A percentile compares a stretch with the other conserved stretches of the same genome.
Evolutionary conservation across 2,113 vertebrate genomes (phyloP).

Genomic region (Zosterops borbonicus): DNA sequence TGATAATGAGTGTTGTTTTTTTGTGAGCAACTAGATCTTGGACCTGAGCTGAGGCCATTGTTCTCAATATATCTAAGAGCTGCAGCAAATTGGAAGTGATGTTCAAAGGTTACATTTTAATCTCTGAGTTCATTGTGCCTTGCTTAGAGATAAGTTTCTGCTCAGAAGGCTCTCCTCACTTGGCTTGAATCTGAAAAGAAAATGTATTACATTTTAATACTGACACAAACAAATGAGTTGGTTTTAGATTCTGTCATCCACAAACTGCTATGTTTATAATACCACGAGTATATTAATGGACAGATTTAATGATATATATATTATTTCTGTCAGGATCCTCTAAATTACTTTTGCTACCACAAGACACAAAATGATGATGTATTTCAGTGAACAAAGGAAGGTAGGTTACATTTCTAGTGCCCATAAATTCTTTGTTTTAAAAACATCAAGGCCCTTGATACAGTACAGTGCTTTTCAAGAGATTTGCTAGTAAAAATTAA

Average conservation of each 20-base stretch:
- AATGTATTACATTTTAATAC: conserved; percentile 51
- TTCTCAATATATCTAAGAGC: background rate
- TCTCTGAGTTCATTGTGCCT: background rate
- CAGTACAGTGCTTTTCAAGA: conserved; percentile 38
- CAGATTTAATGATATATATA: conserved; percentile 69
- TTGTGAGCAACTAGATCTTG: background rate
- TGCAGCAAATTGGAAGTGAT: background rate
- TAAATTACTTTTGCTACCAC: conserved; percentile 70
- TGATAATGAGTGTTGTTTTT: background rate
- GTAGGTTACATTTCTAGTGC: conserved; percentile 33
- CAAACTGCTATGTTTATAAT: conserved; percentile 68
- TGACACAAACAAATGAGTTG: conserved; percentile 65
- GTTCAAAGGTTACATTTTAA: background rate
- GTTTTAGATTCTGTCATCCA: conserved; percentile 69
- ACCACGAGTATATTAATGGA: conserved; percentile 62
- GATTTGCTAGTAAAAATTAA: conserved; percentile 48
- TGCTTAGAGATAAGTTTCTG: background rate
- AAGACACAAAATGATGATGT: conserved; percentile 66
- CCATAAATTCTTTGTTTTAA: conserved; percentile 73
- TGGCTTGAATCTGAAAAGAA: conserved; percentile 7
- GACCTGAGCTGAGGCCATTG: background rate
- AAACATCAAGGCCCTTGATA: conserved; percentile 63
- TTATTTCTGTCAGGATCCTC: conserved; percentile 66
- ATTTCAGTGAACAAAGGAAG: conserved; percentile 66
- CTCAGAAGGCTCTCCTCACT: background rate